Conservation (phyloP, 2,888 invertebrate genomes). For the Sclerodermus sp. region DNA sequence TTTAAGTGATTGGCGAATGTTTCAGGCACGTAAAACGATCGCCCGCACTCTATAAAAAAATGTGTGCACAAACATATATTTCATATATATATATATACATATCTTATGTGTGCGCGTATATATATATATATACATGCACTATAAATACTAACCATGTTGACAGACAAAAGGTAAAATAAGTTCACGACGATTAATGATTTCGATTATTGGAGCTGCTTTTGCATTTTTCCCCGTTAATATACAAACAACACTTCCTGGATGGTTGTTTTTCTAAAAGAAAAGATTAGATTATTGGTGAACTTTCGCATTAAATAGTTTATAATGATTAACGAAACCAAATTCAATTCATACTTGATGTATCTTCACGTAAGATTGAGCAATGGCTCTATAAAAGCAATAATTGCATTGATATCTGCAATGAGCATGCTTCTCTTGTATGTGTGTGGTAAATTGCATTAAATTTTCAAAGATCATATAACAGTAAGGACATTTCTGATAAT, state of each 20-base stretch:
- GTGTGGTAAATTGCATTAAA: constrained; percentile 60
- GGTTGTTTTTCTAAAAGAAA: constrained; percentile 27
- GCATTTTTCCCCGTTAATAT: constrained; percentile 24
- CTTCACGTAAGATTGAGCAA: constrained; percentile 64
- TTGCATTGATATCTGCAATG: constrained; percentile 67
- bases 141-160: constrained; percentile 36
- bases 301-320: not conserved
- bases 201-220: constrained; percentile 25
- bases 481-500: constrained; percentile 64
- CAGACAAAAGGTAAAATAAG: constrained; percentile 48
- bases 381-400: constrained; percentile 70
- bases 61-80: not conserved
- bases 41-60: constrained; percentile 43
- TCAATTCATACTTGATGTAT: constrained; percentile 61
- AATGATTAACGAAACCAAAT: constrained; percentile 4
- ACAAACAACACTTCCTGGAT: constrained; percentile 21
- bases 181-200: constrained; percentile 37
- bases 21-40: constrained; percentile 49
- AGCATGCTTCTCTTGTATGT: constrained; percentile 66
- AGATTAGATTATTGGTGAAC: not conserved
- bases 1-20: constrained; percentile 48
- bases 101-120: no score
- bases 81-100: no score
- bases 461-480: constrained; percentile 60
- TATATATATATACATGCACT: no score